A percentile compares a stretch with the other conserved stretches of the same genome.
Evolutionary conservation across 2,113 vertebrate genomes (phyloP).

Genomic region (Cyanoramphus novaezelandiae): DNA sequence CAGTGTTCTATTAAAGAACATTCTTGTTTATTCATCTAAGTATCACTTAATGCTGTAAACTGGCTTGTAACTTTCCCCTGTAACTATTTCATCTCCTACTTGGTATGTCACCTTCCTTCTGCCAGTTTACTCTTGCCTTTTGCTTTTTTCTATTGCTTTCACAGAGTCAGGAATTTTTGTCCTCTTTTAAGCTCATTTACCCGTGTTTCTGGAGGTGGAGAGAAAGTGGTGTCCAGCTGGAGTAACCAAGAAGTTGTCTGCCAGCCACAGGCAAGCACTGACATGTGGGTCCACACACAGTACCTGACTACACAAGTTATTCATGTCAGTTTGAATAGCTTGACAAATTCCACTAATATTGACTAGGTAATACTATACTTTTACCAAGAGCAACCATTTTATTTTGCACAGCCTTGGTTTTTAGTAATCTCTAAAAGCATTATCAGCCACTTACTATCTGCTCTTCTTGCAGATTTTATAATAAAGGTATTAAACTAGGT

Average conservation of each 20-base stretch:
- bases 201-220: not conserved
- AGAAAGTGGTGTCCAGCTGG: not conserved
- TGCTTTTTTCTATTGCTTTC: not conserved
- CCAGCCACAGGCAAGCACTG: not conserved
- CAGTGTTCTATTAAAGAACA: not conserved
- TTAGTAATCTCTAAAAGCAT: not conserved
- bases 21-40: not conserved
- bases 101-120: not conserved
- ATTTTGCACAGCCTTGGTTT: not conserved
- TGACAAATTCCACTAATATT: not conserved
- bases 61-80: not conserved
- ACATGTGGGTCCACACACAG: not conserved
- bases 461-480: not conserved
- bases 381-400: not conserved
- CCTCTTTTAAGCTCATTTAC: not conserved
- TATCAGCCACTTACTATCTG: not conserved
- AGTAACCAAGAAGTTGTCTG: not conserved
- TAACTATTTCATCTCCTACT: not conserved
- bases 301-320: not conserved
- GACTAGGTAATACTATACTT: not conserved
- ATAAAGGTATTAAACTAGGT: not conserved
- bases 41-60: not conserved
- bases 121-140: not conserved
- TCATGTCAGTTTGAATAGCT: not conserved
- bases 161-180: not conserved